These are phyloP conservation scores for Drosophila lowei DNA, from an alignment of 1,140 invertebrate genomes.

Conservation along the genomic window DNA sequence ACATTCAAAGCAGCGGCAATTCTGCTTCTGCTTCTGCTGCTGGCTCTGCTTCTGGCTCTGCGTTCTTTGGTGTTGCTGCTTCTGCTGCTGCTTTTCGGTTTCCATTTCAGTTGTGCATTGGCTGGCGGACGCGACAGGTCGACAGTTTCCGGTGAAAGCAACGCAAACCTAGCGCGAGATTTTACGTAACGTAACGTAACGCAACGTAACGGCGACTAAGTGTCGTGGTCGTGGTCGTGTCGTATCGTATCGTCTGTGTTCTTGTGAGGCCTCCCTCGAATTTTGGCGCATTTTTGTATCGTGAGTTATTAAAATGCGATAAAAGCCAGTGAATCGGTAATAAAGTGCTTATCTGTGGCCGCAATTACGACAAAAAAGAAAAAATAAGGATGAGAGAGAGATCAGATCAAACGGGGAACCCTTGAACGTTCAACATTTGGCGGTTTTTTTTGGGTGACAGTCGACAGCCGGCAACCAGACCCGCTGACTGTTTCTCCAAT, in stretches of 20 bases:
- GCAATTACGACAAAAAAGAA: slow-evolving; percentile 62
- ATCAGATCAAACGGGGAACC: neutral
- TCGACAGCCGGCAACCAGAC: slow-evolving; percentile 35
- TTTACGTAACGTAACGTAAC: slow-evolving; percentile 35
- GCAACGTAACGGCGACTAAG: neutral
- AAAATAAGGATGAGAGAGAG: neutral
- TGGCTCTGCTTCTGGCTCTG: slow-evolving; percentile 4
- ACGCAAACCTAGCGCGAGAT: slow-evolving; percentile 13
- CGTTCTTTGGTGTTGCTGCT: too few species aligned
- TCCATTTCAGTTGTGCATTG: slow-evolving; percentile 69
- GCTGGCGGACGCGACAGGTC: slow-evolving; percentile 59
- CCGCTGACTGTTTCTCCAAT: slow-evolving; percentile 26
- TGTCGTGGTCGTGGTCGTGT: slow-evolving; percentile 1
- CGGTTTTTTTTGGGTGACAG: slow-evolving; percentile 25
- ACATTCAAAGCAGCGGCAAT: slow-evolving; percentile 65
- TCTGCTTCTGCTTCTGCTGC: slow-evolving; percentile 13
- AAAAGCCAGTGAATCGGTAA: slow-evolving; percentile 81
- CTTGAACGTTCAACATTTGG: slow-evolving; percentile 11
- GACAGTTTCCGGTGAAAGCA: neutral
- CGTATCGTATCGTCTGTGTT: slow-evolving; percentile 10
- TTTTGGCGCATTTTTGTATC: slow-evolving; percentile 57
- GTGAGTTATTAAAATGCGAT: slow-evolving; percentile 82
- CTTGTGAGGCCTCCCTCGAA: neutral
- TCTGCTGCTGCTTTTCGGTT: slow-evolving; percentile 11
- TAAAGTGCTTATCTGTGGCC: slow-evolving; percentile 79